Evolutionary conservation across 1,140 invertebrate species (phyloP).

Genomic region (Cyclina sinensis): DNA sequence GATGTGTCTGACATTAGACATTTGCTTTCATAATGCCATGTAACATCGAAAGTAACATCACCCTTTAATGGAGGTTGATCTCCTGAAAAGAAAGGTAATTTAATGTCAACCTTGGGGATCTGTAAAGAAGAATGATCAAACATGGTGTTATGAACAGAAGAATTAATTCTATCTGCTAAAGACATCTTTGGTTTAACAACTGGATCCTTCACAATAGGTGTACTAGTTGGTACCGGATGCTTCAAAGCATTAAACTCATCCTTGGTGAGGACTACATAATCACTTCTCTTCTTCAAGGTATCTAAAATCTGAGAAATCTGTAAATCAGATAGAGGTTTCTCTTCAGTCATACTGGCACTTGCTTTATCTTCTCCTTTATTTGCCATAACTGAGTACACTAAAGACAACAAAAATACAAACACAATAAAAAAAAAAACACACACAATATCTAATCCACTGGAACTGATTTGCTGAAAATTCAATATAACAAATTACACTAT

Average conservation of each 20-base stretch:
- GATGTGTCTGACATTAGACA: background rate
- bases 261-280: background rate
- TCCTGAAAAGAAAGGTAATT: background rate
- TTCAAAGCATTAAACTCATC: background rate
- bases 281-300: background rate
- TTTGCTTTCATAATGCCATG: background rate
- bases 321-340: background rate
- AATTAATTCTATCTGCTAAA: background rate
- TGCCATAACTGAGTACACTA: background rate
- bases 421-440: background rate
- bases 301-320: background rate
- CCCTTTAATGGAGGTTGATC: background rate
- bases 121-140: background rate
- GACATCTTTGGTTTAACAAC: background rate
- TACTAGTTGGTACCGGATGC: background rate
- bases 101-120: background rate
- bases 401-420: background rate
- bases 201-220: background rate
- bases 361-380: background rate
- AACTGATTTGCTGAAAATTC: background rate
- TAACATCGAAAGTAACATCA: slow-evolving; percentile 10
- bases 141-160: background rate
- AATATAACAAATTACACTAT: background rate
- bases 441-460: background rate
- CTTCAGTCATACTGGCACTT: background rate